These are phyloP conservation scores for Caranx melampygus DNA, from an alignment of 2,113 vertebrate species.

Conservation along the genomic window DNA sequence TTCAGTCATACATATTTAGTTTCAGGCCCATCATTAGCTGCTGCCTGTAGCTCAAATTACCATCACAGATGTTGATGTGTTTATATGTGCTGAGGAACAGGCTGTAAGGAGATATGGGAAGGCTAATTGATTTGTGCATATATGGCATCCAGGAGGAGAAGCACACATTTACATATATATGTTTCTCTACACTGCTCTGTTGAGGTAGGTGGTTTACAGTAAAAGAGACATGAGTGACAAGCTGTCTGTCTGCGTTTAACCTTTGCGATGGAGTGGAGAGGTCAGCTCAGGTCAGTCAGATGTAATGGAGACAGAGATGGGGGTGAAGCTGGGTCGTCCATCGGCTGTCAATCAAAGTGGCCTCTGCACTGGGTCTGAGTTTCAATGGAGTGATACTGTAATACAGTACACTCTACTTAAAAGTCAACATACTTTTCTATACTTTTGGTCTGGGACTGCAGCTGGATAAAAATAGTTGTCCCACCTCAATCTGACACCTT, in stretches of 20 bases:
- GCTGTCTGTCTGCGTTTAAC: constrained; percentile 13
- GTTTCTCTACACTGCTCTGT: constrained; percentile 7
- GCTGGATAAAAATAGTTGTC: no score
- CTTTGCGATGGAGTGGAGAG: constrained; percentile 16
- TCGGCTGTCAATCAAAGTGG: constrained; percentile 28
- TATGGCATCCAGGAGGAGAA: not conserved
- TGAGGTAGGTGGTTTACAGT: not conserved
- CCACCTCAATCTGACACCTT: no score
- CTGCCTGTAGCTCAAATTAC: constrained; percentile 5
- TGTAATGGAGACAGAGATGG: constrained; percentile 51
- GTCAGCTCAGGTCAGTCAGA: constrained; percentile 43
- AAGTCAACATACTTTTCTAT: not conserved
- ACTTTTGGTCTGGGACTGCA: no score
- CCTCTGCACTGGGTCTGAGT: constrained; percentile 27
- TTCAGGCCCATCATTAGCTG: not conserved
- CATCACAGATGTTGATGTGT: constrained; percentile 22
- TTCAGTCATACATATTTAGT: constrained; percentile 20
- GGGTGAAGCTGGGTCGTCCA: constrained; percentile 32
- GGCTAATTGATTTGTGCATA: not conserved
- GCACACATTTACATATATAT: constrained; percentile 7
- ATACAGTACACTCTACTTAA: not conserved
- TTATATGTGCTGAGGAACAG: constrained; percentile 7
- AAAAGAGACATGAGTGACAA: constrained; percentile 2
- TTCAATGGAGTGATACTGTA: constrained; percentile 12
- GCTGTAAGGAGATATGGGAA: not conserved